Evolutionary conservation across 2,888 invertebrate genomes (phyloP), one percentile per base, ranked within the genome.

Genomic region (Agriopis aurantiaria): DNA sequence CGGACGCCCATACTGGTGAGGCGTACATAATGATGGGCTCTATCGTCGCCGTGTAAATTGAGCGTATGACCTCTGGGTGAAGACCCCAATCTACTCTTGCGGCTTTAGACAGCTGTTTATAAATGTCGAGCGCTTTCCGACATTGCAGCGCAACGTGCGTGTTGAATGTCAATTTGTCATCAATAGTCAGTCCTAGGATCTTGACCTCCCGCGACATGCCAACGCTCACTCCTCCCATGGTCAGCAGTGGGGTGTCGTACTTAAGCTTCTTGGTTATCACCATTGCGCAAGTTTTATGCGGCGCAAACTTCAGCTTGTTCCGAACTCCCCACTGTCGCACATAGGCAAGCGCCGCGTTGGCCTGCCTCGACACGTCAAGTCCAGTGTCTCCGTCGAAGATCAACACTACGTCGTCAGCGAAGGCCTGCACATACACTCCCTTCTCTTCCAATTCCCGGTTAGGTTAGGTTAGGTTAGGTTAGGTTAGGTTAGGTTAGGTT

Each of bases 191-290:
- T 11, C 57, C 58, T 9, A 58, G 14, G 8, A 56, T 40, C 55
- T 58, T 58, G 11, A 65, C 51, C 14, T 58, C 65, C 10, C 17
- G 40, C 3, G 51, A 48, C n/a, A 51, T 51, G 8, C 12, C 51
- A 11, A 65, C 43, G 12, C 40, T 14, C 9, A 33, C 46, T 4
- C 59, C 66, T 2, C 55, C 66, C 66, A 67, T 67, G 41, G 17
- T 59, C 48, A 59, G 46, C 12, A 43, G 45, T 1, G 59, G 59
- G 23, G 59, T 48, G 59, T 59, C 59, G 14, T 23, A 59, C 17
- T 48, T 59, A 10, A 59, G 33, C 11, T 59, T 59, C 3, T 9
- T 14, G 9, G 59, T 59, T 11, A 59, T 7, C 3, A 59, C 48
- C 59, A 60, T 33, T 11, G 59, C 23, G 46, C 14, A 45, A 10